Conservation (phyloP, 2,797 vertebrate genomes). For the Gallinago stenura region DNA sequence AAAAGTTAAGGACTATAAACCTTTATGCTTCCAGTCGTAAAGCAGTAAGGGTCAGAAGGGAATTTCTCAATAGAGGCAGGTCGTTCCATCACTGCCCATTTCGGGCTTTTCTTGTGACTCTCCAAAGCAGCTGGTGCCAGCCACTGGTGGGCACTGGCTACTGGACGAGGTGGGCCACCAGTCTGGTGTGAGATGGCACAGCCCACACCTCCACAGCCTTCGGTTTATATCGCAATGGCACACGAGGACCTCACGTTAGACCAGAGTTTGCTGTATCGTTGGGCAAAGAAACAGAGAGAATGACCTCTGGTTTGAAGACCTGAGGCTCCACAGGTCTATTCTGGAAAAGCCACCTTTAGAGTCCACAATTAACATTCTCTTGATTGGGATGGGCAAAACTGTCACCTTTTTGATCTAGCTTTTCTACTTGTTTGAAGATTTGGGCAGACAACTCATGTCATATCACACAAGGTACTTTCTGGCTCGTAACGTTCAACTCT, state of each 20-base stretch:
- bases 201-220: neutral
- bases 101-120: neutral
- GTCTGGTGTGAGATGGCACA: neutral
- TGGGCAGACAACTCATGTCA: neutral
- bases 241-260: accelerated
- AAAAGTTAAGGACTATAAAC: slow-evolving; percentile 56
- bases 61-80: neutral
- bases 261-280: neutral
- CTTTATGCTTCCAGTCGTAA: slow-evolving; percentile 30
- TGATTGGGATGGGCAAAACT: neutral
- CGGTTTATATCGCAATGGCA: accelerated
- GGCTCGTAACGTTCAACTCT: accelerated
- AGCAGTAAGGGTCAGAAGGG: slow-evolving; percentile 38
- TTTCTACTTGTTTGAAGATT: neutral
- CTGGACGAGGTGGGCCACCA: neutral
- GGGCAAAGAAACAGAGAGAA: neutral
- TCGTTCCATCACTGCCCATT: neutral
- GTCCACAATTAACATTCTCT: neutral
- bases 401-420: neutral
- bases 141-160: neutral
- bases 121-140: neutral
- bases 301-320: neutral
- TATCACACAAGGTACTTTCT: neutral
- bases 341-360: neutral
- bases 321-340: neutral